Conservation (phyloP, 2,797 vertebrate genomes). For the Choloepus didactylus region DNA sequence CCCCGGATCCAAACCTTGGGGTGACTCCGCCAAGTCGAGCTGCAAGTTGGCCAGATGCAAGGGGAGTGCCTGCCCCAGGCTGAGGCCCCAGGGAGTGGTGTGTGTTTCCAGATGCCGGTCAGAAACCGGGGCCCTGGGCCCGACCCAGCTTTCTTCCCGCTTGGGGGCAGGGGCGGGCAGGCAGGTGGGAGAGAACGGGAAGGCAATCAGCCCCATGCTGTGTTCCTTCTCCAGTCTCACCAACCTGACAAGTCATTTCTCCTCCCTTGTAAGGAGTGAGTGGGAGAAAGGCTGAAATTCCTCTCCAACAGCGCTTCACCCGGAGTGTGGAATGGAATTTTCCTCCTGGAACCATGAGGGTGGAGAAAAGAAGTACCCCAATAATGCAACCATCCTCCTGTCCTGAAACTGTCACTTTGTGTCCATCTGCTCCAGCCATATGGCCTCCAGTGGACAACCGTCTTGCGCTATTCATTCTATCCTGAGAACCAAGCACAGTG, state of each 20-base stretch:
- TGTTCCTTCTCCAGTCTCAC: not conserved
- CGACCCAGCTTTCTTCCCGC: not conserved
- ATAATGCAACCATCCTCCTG: rapidly evolving
- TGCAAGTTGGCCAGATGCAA: too few species aligned
- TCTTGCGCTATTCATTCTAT: not conserved
- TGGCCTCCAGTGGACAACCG: not conserved
- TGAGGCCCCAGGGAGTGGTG: not conserved
- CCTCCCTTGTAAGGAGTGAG: not conserved
- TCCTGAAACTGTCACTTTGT: not conserved
- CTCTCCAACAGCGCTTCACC: not conserved
- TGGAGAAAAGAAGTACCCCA: not conserved
- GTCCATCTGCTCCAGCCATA: not conserved
- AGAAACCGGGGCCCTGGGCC: not conserved
- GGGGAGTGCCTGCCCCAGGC: not conserved
- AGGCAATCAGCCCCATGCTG: not conserved
- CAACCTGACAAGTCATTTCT: not conserved
- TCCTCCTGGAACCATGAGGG: not conserved
- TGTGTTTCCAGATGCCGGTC: not conserved
- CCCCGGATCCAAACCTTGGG: not conserved
- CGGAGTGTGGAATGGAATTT: not conserved
- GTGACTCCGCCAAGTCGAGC: not conserved
- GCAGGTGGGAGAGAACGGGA: not conserved
- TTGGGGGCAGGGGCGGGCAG: not conserved
- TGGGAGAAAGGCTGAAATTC: not conserved
- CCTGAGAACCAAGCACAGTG: not conserved